A percentile compares a stretch with the other conserved stretches of the same genome.
These are phyloP conservation scores for Perithous albicinctus DNA, from an alignment of 2,888 invertebrate species.

Conservation along the genomic window DNA sequence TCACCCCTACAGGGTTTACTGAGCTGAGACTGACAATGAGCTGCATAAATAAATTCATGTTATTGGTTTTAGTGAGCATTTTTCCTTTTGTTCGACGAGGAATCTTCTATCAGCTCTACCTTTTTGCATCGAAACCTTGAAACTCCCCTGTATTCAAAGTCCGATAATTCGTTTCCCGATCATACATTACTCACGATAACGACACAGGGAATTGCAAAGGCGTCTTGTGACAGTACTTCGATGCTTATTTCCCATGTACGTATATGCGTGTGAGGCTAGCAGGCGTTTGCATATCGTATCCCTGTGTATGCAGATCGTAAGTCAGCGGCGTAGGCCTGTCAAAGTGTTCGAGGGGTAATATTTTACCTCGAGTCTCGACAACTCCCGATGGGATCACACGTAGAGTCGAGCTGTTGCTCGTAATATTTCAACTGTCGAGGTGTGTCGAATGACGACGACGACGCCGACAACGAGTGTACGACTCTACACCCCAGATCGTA, in stretches of 20 bases:
- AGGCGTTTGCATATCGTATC: neutral
- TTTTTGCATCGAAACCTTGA: neutral
- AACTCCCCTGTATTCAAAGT: neutral
- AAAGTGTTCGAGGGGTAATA: slow-evolving; percentile 36
- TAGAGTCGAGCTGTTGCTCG: neutral
- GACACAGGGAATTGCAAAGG: neutral
- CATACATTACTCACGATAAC: slow-evolving; percentile 27
- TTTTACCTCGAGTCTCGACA: slow-evolving; percentile 19
- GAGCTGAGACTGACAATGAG: neutral
- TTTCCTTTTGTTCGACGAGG: neutral
- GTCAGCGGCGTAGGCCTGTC: slow-evolving; percentile 38
- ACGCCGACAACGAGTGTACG: slow-evolving; percentile 4
- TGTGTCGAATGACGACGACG: slow-evolving; percentile 21
- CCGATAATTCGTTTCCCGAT: slow-evolving; percentile 33
- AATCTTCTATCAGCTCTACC: neutral
- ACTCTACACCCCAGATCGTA: slow-evolving; percentile 1
- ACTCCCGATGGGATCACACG: neutral
- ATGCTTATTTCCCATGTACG: slow-evolving; percentile 2
- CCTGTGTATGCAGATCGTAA: slow-evolving; percentile 34
- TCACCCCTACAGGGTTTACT: neutral
- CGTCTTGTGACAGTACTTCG: neutral
- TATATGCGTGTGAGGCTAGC: neutral
- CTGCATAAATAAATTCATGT: neutral
- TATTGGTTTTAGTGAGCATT: neutral
- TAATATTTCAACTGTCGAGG: slow-evolving; percentile 46